phyloP scores from a whole-genome alignment of 92 coral and sea anemone species.

The Phenganax marumi region DNA sequence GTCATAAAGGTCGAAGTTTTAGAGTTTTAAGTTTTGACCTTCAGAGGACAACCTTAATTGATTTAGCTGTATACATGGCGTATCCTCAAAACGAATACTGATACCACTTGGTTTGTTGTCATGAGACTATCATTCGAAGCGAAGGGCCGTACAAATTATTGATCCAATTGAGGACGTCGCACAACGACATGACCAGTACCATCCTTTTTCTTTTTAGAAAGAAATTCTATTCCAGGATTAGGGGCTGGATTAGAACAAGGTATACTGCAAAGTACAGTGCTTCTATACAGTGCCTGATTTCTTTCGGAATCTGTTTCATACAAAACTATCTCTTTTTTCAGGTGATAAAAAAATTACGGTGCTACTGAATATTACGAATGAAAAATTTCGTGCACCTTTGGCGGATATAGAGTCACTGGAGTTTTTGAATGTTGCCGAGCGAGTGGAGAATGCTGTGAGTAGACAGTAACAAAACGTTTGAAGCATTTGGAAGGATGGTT shows the following conservation, averaged over 20 bases:
- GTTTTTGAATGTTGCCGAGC: slow-evolving; percentile 87
- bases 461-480: not conserved
- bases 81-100: too few relatives aligned
- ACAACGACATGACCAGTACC: too few relatives aligned
- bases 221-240: slow-evolving; percentile 67
- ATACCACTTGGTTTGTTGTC: too few relatives aligned
- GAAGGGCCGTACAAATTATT: too few relatives aligned
- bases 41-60: too few relatives aligned
- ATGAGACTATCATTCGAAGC: too few relatives aligned
- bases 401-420: slow-evolving; percentile 86
- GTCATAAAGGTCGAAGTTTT: too few relatives aligned
- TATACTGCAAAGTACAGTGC: not conserved
- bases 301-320: not conserved
- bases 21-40: too few relatives aligned
- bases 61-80: too few relatives aligned
- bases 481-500: not conserved
- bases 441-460: slow-evolving; percentile 88
- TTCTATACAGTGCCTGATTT: not conserved
- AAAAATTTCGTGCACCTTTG: slow-evolving; percentile 61
- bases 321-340: not conserved
- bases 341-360: slow-evolving; percentile 66
- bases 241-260: slow-evolving; percentile 25
- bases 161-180: too few relatives aligned
- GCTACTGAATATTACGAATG: slow-evolving; percentile 72
- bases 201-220: slow-evolving; percentile 39